These are phyloP conservation scores for Lanius collurio DNA, from an alignment of 2,113 vertebrate genomes.

Conservation along the genomic window DNA sequence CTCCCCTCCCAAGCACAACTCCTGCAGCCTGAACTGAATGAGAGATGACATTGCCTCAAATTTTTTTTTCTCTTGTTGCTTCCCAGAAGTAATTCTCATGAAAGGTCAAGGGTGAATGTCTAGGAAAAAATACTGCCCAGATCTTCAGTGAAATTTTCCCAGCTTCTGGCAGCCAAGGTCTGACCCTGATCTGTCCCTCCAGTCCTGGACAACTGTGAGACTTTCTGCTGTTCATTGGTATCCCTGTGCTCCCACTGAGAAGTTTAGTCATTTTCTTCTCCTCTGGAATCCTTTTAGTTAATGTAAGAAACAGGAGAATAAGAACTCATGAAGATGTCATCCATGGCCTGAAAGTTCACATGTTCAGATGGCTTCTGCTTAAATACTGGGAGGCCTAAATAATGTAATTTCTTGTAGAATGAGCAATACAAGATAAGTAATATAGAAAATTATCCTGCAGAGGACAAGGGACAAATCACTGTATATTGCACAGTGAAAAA, in stretches of 20 bases:
- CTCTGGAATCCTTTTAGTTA: neutral
- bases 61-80: neutral
- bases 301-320: neutral
- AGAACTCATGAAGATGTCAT: neutral
- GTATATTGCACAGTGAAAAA: neutral
- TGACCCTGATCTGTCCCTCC: neutral
- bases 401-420: neutral
- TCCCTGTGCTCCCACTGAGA: neutral
- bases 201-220: neutral
- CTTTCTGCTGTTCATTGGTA: neutral
- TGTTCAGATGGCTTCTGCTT: neutral
- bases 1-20: neutral
- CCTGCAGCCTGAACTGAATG: neutral
- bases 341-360: neutral
- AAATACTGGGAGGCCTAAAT: neutral
- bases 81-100: neutral
- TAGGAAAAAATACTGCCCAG: neutral
- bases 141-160: neutral
- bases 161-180: neutral
- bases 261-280: neutral
- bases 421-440: neutral
- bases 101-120: neutral
- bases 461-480: neutral
- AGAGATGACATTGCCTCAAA: neutral
- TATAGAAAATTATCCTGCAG: slow-evolving; percentile 6